These are phyloP conservation scores for Conus betulinus DNA, from an alignment of 1,140 invertebrate genomes.

Conservation along the genomic window DNA sequence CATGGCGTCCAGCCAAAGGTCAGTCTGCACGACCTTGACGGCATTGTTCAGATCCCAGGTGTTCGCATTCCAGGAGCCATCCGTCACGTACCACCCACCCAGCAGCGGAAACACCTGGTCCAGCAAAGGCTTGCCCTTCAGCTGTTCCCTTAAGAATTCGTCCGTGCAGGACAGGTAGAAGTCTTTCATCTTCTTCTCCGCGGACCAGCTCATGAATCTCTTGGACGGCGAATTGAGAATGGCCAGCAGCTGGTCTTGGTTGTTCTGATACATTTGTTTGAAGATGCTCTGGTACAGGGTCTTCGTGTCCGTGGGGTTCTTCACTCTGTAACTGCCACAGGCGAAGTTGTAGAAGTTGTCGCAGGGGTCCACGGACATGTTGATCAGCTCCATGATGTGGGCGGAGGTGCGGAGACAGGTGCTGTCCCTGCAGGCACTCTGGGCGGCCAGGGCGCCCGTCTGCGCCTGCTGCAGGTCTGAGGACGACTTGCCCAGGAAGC, in stretches of 20 bases:
- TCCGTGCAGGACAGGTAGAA: slow-evolving; percentile 67
- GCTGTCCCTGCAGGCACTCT: slow-evolving; percentile 27
- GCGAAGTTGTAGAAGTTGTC: slow-evolving; percentile 79
- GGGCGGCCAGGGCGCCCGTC: background rate
- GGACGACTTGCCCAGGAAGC: slow-evolving; percentile 35
- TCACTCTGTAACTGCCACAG: slow-evolving; percentile 73
- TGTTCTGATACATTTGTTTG: slow-evolving; percentile 57
- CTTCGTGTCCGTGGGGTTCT: slow-evolving; percentile 51
- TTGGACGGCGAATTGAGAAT: slow-evolving; percentile 55
- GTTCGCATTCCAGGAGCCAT: slow-evolving; percentile 37
- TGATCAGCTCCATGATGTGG: slow-evolving; percentile 69
- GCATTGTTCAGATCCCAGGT: slow-evolving; percentile 59
- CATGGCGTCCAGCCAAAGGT: slow-evolving; percentile 68
- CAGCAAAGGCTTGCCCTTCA: slow-evolving; percentile 59
- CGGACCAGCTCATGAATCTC: slow-evolving; percentile 51
- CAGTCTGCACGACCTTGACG: slow-evolving; percentile 62
- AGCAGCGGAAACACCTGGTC: slow-evolving; percentile 56
- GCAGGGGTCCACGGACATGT: slow-evolving; percentile 77
- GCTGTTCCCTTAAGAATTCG: slow-evolving; percentile 58
- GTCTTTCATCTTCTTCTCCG: slow-evolving; percentile 69
- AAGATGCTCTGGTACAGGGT: slow-evolving; percentile 49
- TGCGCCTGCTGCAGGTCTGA: background rate
- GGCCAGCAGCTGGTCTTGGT: slow-evolving; percentile 58
- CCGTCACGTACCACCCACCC: slow-evolving; percentile 68
- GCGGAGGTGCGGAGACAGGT: slow-evolving; percentile 62